These are phyloP conservation scores for Polyergus mexicanus DNA, from an alignment of 1,140 invertebrate genomes.

Conservation along the genomic window DNA sequence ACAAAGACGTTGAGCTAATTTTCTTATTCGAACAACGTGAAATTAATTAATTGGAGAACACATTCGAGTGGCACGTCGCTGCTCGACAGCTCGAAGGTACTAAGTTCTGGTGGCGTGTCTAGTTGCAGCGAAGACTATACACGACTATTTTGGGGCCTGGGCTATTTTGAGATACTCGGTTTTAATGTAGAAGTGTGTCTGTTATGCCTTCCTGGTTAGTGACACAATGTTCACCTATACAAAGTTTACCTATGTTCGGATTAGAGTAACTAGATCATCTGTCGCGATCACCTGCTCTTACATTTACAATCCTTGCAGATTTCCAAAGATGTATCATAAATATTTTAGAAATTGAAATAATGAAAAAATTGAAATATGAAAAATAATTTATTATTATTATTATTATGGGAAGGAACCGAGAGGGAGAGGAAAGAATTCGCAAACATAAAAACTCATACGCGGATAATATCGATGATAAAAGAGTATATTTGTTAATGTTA, in stretches of 20 bases:
- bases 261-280: not conserved
- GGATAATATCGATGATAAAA: not conserved
- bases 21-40: not conserved
- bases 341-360: not conserved
- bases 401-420: not conserved
- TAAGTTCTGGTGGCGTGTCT: constrained; percentile 60
- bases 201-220: not conserved
- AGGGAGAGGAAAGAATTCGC: not conserved
- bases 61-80: constrained; percentile 6
- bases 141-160: constrained; percentile 77
- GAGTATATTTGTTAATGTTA: constrained; percentile 56
- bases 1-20: not conserved
- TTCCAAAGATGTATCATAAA: not conserved
- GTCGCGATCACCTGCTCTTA: not conserved
- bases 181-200: not conserved
- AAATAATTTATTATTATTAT: not conserved
- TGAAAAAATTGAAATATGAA: too few relatives aligned
- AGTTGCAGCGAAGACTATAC: constrained; percentile 53
- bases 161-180: constrained; percentile 76
- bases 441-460: not conserved
- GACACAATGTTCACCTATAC: constrained; percentile 13
- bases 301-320: too few relatives aligned
- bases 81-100: constrained; percentile 62
- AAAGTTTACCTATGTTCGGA: not conserved
- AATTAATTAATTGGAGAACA: constrained; percentile 28